phyloP scores from a whole-genome alignment of 1,140 invertebrate genomes.

The Hylaeus anthracinus region DNA sequence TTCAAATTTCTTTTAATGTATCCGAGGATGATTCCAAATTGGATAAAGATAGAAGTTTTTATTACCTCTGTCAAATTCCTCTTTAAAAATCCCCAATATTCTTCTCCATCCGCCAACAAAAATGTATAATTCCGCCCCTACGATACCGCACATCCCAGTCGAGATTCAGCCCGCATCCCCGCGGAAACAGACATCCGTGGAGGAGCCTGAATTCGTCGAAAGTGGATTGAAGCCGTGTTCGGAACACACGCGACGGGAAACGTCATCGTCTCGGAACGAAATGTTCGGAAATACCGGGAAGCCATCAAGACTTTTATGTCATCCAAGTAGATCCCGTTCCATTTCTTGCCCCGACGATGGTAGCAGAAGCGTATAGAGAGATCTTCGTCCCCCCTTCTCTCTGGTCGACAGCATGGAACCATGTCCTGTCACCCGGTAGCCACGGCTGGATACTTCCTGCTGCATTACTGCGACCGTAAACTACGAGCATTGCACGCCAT shows the following conservation, averaged over 20 bases:
- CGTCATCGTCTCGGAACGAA: constrained; percentile 24
- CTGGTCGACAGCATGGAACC: constrained; percentile 58
- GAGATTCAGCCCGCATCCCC: neutral
- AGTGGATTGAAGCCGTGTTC: constrained; percentile 5
- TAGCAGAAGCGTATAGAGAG: constrained; percentile 31
- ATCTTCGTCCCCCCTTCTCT: constrained; percentile 8
- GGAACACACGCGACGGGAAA: constrained; percentile 4
- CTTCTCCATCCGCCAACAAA: neutral
- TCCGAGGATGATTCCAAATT: no score
- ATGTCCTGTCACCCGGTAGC: constrained; percentile 59
- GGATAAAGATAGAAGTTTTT: no score
- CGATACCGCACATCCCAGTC: neutral
- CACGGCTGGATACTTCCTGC: constrained; percentile 61
- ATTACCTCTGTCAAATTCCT: no score
- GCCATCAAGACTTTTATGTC: constrained; percentile 62
- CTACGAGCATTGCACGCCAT: constrained; percentile 54
- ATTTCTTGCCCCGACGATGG: constrained; percentile 28
- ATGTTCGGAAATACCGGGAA: constrained; percentile 62
- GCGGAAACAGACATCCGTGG: neutral
- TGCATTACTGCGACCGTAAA: constrained; percentile 68
- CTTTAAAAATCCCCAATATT: no score
- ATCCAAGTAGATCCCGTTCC: constrained; percentile 25
- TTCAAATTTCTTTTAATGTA: no score
- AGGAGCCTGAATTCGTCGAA: neutral
- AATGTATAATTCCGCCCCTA: neutral